Base-by-base conservation (phyloP, 2,113 vertebrate species). In the Apus apus region DNA sequence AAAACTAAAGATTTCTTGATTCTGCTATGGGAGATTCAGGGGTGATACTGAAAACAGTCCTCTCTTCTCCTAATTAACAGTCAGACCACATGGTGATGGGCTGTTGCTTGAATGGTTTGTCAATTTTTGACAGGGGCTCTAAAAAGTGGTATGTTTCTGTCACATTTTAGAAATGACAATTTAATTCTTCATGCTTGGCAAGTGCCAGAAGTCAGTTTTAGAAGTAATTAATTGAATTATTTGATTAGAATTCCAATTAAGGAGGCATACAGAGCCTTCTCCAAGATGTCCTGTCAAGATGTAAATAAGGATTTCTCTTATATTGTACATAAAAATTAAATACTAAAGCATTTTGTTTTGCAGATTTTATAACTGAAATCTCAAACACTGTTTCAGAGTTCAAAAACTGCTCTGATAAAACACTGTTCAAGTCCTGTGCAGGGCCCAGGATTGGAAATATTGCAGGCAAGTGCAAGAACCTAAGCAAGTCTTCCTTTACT, bases 161-260 rank as follows among this genome's bases (percentile, higher is more conserved):
- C 67, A 74, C 13, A 78, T 56, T 78, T 88, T 27, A 67, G 80
- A 80, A 80, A 15, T 46, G 45, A 57, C 1, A 3, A 60, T 81
- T 75, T 81, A 93, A 87, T 91, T 87, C 34, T 46, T 87, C 19
- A 71, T 15, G 46, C 87, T 74, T 88, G 57, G 81, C 77, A 87
- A 72, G 38, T 62, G 70, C 48, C 26, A 75, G 22, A 88, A 92
- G 61, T 66, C 74, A 58, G 58, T 76, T 61, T 72, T 67, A 89
- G 30, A 89, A 95, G 51, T 45, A 84, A 80, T 53, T 93, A 89
- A 84, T 2, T 73, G 30, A 94, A 82, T 74, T 77, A 83, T 80
- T 48, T 82, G 46, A 89, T 67, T 12, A 76, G 46, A 93, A 93
- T 80, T 87, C 62, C 11, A 32, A 20, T 85, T 83, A 76, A 27